phyloP scores from a whole-genome alignment of 2,888 invertebrate genomes.

The Ormyrus rosae region DNA sequence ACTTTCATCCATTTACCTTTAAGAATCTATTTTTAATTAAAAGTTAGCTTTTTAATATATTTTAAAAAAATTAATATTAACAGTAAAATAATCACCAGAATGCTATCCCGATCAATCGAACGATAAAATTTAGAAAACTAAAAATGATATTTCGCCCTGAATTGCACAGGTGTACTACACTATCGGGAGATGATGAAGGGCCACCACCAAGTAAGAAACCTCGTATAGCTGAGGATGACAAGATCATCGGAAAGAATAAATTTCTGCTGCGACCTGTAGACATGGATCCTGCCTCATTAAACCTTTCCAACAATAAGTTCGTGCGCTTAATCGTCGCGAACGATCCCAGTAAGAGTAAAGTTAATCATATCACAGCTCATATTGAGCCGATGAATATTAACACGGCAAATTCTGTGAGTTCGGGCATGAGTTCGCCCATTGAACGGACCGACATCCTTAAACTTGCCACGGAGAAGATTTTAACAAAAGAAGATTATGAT shows the following conservation, averaged over 20 bases:
- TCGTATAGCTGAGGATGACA: constrained; percentile 46
- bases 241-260: constrained; percentile 37
- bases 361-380: constrained; percentile 54
- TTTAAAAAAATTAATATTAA: no score
- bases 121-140: no score
- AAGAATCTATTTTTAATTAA: no score
- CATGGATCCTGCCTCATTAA: constrained; percentile 43
- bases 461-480: constrained; percentile 27
- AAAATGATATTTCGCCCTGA: no score
- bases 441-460: constrained; percentile 49
- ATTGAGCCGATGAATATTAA: constrained; percentile 53
- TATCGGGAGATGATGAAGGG: constrained; percentile 27
- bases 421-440: constrained; percentile 49
- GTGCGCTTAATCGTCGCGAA: constrained; percentile 52
- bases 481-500: constrained; percentile 44
- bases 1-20: no score
- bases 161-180: background rate
- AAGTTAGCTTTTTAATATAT: no score
- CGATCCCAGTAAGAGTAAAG: constrained; percentile 46
- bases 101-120: no score
- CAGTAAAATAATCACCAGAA: no score
- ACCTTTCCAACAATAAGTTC: constrained; percentile 48
- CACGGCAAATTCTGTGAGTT: constrained; percentile 35
- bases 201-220: constrained; percentile 49
- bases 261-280: constrained; percentile 50